These are phyloP conservation scores for Melipona bicolor DNA, from an alignment of 2,888 invertebrate species.

Conservation along the genomic window DNA sequence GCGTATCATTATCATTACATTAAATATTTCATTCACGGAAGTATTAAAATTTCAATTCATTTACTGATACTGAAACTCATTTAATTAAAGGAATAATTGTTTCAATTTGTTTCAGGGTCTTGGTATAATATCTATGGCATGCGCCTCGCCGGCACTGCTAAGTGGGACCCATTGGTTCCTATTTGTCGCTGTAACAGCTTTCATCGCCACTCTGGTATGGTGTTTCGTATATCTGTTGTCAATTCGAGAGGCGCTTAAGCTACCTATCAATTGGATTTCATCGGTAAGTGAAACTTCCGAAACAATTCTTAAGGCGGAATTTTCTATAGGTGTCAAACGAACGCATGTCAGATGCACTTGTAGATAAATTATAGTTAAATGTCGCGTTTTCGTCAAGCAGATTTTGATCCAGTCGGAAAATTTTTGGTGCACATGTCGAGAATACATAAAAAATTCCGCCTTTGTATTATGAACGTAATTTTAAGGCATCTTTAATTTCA, in stretches of 20 bases:
- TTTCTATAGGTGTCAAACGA: no score
- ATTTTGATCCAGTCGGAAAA: no score
- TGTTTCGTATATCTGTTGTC: conserved; percentile 92
- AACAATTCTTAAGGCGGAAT: no score
- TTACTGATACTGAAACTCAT: not conserved
- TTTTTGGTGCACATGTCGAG: no score
- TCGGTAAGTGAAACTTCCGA: conserved; percentile 87
- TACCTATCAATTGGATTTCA: conserved; percentile 93
- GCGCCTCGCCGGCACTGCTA: conserved; percentile 89
- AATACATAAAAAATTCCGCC: no score
- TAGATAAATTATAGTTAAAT: no score
- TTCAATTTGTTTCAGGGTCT: conserved; percentile 87
- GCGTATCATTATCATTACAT: no score
- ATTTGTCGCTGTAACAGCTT: conserved; percentile 92
- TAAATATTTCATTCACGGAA: no score
- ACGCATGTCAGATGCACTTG: no score
- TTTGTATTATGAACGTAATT: no score
- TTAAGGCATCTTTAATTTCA: conserved; percentile 83
- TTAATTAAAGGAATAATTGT: not conserved
- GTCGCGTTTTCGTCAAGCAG: no score
- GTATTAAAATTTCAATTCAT: no score
- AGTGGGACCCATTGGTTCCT: conserved; percentile 92
- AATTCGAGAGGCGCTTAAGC: conserved; percentile 90
- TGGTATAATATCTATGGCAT: conserved; percentile 94
- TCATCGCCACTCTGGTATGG: conserved; percentile 94